phyloP scores from a whole-genome alignment of 2,888 invertebrate species.

The Andrena praecox region DNA sequence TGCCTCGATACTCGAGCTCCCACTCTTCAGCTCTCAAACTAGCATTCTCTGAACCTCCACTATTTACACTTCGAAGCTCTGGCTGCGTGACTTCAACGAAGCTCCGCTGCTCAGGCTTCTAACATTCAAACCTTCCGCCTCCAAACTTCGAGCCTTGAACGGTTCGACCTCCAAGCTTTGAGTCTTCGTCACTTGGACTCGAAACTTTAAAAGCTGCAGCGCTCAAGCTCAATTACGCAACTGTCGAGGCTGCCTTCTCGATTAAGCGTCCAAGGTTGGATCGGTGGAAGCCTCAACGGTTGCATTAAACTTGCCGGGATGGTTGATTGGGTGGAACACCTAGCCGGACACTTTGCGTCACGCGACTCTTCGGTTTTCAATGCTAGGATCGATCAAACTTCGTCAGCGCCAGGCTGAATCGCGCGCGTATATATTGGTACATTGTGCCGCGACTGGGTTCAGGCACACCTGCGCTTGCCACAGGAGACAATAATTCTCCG shows the following conservation, averaged over 20 bases:
- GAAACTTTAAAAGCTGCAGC: not conserved
- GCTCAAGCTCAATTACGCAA: constrained; percentile 1
- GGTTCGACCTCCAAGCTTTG: not conserved
- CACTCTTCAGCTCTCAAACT: too few species aligned
- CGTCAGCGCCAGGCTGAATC: constrained; percentile 15
- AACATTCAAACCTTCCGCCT: not conserved
- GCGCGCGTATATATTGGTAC: constrained; percentile 12
- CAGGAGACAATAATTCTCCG: constrained; percentile 35
- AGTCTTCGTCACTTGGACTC: not conserved
- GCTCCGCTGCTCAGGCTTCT: too few species aligned
- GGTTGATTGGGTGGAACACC: not conserved
- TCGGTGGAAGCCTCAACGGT: constrained; percentile 8
- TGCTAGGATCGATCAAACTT: constrained; percentile 48
- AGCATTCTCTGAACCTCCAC: too few species aligned
- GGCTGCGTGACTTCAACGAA: too few species aligned
- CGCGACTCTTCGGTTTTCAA: constrained; percentile 34
- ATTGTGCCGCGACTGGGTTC: not conserved
- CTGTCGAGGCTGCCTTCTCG: not conserved
- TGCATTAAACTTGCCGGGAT: not conserved
- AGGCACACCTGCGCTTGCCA: constrained; percentile 46
- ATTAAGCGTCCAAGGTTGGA: constrained; percentile 15
- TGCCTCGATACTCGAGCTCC: too few species aligned
- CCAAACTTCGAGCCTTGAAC: not conserved
- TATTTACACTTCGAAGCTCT: too few species aligned
- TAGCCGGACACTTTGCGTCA: constrained; percentile 20